Conservation (phyloP, 2,888 invertebrate species). For the Monopis laevigella region DNA sequence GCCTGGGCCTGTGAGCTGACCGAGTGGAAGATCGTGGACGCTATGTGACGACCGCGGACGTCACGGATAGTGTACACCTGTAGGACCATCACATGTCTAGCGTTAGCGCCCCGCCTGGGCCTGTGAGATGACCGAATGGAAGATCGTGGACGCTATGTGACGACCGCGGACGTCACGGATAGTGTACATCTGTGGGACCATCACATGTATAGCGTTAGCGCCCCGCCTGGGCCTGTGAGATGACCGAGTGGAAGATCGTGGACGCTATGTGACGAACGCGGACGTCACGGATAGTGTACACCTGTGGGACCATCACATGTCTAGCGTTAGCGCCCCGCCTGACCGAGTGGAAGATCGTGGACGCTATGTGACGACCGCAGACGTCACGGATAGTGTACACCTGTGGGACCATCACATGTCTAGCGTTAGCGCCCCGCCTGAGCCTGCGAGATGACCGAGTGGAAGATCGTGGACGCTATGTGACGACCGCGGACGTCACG, state of each 20-base stretch:
- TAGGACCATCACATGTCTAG: too few relatives aligned
- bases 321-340: too few relatives aligned
- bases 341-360: conserved; percentile 54
- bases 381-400: conserved; percentile 44
- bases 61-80: conserved; percentile 47
- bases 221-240: too few relatives aligned
- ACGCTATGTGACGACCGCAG: conserved; percentile 48
- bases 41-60: conserved; percentile 46
- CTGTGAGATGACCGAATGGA: too few relatives aligned
- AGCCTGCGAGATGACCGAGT: too few relatives aligned
- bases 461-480: conserved; percentile 52
- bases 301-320: too few relatives aligned
- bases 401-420: too few relatives aligned
- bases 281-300: conserved; percentile 43
- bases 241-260: conserved; percentile 51
- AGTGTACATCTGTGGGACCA: conserved; percentile 46
- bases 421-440: too few relatives aligned
- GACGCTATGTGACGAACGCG: conserved; percentile 50
- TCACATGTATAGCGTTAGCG: too few relatives aligned
- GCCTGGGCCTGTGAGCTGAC: conserved; percentile 50
- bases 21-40: conserved; percentile 53
- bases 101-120: too few relatives aligned
- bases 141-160: conserved; percentile 50
- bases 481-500: conserved; percentile 44
- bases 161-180: conserved; percentile 43